Base-by-base conservation (phyloP, 1,140 invertebrate genomes). In the Drosophila obscura region DNA sequence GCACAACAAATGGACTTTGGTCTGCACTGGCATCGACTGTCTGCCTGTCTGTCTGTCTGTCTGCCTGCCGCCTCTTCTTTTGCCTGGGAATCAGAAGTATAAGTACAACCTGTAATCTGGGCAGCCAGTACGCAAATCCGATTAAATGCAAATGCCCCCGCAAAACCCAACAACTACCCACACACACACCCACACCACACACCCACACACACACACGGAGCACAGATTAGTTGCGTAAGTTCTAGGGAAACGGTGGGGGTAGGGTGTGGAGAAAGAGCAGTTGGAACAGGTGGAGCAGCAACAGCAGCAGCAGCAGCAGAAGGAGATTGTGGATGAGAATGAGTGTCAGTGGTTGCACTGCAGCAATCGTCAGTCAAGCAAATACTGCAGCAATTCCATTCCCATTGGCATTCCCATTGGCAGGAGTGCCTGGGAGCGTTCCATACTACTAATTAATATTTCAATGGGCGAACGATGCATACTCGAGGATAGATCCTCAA, bases 191-290 rank as follows among this genome's bases (percentile, higher is more conserved):
- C 62, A 64, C 55, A 16, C 60, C 39, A 39, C 44, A 49, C 43
- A 67, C 31, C 13, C 11, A 44, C 39, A 39, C 44, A 49, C 43
- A 67, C 31, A 39, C 11, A 44, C 24, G 56, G 50, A 51, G 62
- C 57, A 64, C 74, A 87, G 82, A 85, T 87, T 87, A 88, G 83
- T 87, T 87, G 82, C 82, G 82, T 87, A 87, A 87, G 82, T 82
- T 87, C 82, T 79, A 65, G 81, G 75, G 65, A 75, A 44, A 9
- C 35, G 43, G 60, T 60, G 50, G 15, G 39, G 52, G 19, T 19
- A 19, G 19, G 19, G 19, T 1, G 1, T 19, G 19, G 0, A 7
- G 13, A 11, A 50, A 11, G 49, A 41, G 26, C 13, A 48, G 46
- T 31, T 41, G 48, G 43, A 8, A 5, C 22, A 62, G 46, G 45